Evolutionary conservation across 53 echinoderm and acorn worm species (phyloP), one percentile per base, ranked within the genome.

Genomic region (Crossaster papposus): DNA sequence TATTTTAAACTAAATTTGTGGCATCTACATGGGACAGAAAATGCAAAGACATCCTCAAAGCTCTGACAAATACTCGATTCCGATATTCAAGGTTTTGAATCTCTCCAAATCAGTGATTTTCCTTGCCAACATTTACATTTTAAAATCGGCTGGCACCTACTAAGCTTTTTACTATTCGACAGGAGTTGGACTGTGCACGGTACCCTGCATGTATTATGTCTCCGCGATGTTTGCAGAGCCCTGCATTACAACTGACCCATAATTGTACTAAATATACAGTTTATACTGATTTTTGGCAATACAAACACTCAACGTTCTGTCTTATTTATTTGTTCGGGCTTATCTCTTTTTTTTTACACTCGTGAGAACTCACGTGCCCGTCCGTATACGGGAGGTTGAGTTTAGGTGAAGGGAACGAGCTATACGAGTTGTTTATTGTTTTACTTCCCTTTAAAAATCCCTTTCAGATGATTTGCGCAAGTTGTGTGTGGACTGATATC

Each of bases 261-360:
- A 83, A 83, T 83, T 81, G 64, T 64, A 81, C 70, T 83, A 83
- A 68, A 83, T 38, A 83, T 70, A 83, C 83, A 83, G 85, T 85
- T 85, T 85, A 73, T 73, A 73, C 38, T 85, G 73, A 53, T 85
- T 85, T 72, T 50, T 5, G 32, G 36, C 28, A 72, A 85, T 85
- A 54, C 72, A 85, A 85, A 85, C 85, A 85, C 85, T 85, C 54
- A 6, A 85, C 30, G 51, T 85, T 34, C 53, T 73, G 54, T 72
- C 28, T 22, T 72, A 85, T 85, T 72, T 85, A 54, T 85, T 85
- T 72, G 72, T 73, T 73, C 73, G 52, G 64, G 70, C 4, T 54
- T 28, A 83, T 83, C 83, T 44, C 70, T 83, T 36, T 14, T 65
- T 64, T 64, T 65, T 65, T 83, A 11, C 7, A 26, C 36, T n/a